Percentiles rank a stretch among this genome's conserved stretches.
phyloP scores from a whole-genome alignment of 2,888 invertebrate species.

The Agrilus cyanescens region DNA sequence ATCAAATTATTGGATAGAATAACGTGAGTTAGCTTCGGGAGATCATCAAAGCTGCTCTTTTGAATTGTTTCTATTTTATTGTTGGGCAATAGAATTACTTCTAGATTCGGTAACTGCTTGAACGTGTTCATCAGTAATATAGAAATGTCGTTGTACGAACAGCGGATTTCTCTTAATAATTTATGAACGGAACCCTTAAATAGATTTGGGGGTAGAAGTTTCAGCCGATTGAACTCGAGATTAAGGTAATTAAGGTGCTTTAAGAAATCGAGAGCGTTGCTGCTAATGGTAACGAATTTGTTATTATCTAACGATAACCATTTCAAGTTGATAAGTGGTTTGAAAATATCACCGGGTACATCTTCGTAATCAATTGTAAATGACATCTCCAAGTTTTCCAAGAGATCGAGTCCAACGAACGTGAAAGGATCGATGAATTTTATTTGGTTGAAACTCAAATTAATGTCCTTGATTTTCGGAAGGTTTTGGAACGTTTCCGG shows the following conservation, averaged over 20 bases:
- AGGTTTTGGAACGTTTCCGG: slow-evolving; percentile 61
- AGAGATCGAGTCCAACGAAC: slow-evolving; percentile 61
- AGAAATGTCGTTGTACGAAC: slow-evolving; percentile 71
- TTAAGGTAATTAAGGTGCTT: slow-evolving; percentile 68
- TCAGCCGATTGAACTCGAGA: slow-evolving; percentile 73
- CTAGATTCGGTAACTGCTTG: slow-evolving; percentile 56
- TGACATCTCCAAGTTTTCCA: slow-evolving; percentile 76
- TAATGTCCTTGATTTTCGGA: slow-evolving; percentile 71
- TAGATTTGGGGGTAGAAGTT: slow-evolving; percentile 53
- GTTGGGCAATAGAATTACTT: slow-evolving; percentile 66
- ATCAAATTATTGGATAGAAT: slow-evolving; percentile 76
- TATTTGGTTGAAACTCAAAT: slow-evolving; percentile 83
- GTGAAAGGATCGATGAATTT: slow-evolving; percentile 70
- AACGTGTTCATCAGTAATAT: slow-evolving; percentile 59
- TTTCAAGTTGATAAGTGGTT: slow-evolving; percentile 59
- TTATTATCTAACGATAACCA: slow-evolving; percentile 85
- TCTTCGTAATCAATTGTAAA: slow-evolving; percentile 72
- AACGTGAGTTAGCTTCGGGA: slow-evolving; percentile 67
- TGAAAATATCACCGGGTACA: slow-evolving; percentile 65
- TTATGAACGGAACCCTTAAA: slow-evolving; percentile 59
- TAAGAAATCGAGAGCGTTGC: slow-evolving; percentile 59
- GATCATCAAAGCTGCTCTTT: slow-evolving; percentile 60
- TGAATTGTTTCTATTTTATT: slow-evolving; percentile 63
- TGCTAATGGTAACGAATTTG: slow-evolving; percentile 61
- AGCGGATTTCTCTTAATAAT: slow-evolving; percentile 63